These are phyloP conservation scores for Synergus umbraculus DNA, from an alignment of 2,888 invertebrate genomes.

Conservation along the genomic window DNA sequence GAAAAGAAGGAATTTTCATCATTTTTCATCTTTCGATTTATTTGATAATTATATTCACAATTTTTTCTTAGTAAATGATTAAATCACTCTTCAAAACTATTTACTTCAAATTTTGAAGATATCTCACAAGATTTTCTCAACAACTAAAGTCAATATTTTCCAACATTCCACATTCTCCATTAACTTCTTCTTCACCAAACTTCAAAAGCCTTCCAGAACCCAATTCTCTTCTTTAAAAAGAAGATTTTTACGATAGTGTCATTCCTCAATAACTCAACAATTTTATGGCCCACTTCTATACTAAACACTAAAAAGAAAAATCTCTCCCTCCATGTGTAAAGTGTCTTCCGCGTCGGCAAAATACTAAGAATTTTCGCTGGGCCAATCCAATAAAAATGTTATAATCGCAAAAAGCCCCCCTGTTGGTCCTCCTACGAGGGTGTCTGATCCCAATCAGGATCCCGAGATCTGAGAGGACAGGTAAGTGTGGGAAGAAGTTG, in stretches of 20 bases:
- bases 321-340: neutral
- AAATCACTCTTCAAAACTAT: neutral
- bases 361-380: slow-evolving; percentile 27
- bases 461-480: slow-evolving; percentile 14
- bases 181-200: neutral
- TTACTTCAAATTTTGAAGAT: neutral
- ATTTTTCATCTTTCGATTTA: neutral
- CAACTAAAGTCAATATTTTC: neutral
- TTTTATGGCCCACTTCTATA: slow-evolving; percentile 1
- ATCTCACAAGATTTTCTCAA: neutral
- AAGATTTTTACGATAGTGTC: neutral
- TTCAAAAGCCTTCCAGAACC: neutral
- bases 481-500: slow-evolving; percentile 37
- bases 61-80: neutral
- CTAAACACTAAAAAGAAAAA: neutral
- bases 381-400: slow-evolving; percentile 26
- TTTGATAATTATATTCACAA: neutral
- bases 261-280: slow-evolving; percentile 2
- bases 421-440: slow-evolving; percentile 21
- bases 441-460: slow-evolving; percentile 32
- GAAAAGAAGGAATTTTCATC: too few species aligned
- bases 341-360: neutral
- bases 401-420: slow-evolving; percentile 28
- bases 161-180: neutral
- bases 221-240: neutral